Evolutionary conservation across 2,888 invertebrate species (phyloP).

Genomic region (Synanthedon tipuliformis): DNA sequence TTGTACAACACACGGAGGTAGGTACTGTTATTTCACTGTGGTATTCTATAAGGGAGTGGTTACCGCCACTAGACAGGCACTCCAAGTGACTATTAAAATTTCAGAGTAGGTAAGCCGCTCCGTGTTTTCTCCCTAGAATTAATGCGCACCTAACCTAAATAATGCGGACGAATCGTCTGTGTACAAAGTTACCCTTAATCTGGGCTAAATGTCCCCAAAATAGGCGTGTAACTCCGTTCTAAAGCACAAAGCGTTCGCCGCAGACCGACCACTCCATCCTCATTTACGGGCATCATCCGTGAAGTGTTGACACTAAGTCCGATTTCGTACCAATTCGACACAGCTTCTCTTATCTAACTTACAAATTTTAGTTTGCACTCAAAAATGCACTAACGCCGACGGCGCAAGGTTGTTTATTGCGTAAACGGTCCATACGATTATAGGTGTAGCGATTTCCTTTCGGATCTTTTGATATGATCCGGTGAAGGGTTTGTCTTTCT

Average conservation of each 20-base stretch:
- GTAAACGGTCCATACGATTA: constrained; percentile 1
- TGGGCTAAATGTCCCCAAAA: constrained; percentile 11
- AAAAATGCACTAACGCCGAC: constrained; percentile 6
- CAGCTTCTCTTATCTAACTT: constrained; percentile 43
- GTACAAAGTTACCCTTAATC: constrained; percentile 4
- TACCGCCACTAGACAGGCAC: too few relatives aligned
- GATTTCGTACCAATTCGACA: constrained; percentile 54
- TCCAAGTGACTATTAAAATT: too few relatives aligned
- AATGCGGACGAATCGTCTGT: neutral
- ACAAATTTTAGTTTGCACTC: constrained; percentile 15
- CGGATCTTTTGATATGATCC: constrained; percentile 37
- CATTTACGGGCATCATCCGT: constrained; percentile 39
- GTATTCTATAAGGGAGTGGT: too few relatives aligned
- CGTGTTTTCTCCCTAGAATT: too few relatives aligned
- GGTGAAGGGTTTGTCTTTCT: neutral
- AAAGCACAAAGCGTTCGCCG: constrained; percentile 35
- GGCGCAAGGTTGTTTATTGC: constrained; percentile 18
- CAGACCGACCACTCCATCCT: constrained; percentile 22
- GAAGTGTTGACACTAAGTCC: constrained; percentile 66
- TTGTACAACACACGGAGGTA: too few relatives aligned
- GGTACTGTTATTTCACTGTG: too few relatives aligned
- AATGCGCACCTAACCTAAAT: too few relatives aligned
- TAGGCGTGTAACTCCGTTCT: constrained; percentile 20
- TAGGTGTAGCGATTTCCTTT: constrained; percentile 4
- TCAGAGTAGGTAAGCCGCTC: too few relatives aligned